phyloP scores from a whole-genome alignment of 1,140 invertebrate genomes.

The Lamellibrachia luymesi region DNA sequence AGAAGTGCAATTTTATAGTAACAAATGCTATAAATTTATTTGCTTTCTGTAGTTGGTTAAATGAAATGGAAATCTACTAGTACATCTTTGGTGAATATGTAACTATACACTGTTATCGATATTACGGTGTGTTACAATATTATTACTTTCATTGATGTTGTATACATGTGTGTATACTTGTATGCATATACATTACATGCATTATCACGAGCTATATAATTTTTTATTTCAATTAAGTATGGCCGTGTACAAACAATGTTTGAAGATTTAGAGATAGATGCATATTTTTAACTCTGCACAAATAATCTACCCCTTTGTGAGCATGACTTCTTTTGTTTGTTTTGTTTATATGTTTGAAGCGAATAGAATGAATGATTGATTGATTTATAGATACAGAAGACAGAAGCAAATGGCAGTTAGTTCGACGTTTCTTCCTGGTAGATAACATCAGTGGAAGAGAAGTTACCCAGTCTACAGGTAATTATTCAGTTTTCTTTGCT shows the following conservation, averaged over 20 bases:
- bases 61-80: no score
- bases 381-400: neutral
- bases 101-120: no score
- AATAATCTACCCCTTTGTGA: no score
- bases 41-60: neutral
- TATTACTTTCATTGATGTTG: neutral
- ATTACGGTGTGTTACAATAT: no score
- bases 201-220: no score
- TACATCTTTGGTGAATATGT: no score
- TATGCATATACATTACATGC: neutral
- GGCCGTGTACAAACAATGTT: no score
- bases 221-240: no score
- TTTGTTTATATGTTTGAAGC: no score
- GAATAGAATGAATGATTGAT: neutral
- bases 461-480: neutral
- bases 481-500: no score
- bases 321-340: no score
- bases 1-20: no score
- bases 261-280: neutral
- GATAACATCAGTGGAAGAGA: constrained; percentile 61
- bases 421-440: constrained; percentile 69
- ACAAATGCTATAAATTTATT: neutral
- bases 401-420: constrained; percentile 56
- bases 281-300: neutral
- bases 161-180: neutral